Base-by-base conservation (phyloP, 2,888 invertebrate genomes). In the Scrobipalpa costella region DNA sequence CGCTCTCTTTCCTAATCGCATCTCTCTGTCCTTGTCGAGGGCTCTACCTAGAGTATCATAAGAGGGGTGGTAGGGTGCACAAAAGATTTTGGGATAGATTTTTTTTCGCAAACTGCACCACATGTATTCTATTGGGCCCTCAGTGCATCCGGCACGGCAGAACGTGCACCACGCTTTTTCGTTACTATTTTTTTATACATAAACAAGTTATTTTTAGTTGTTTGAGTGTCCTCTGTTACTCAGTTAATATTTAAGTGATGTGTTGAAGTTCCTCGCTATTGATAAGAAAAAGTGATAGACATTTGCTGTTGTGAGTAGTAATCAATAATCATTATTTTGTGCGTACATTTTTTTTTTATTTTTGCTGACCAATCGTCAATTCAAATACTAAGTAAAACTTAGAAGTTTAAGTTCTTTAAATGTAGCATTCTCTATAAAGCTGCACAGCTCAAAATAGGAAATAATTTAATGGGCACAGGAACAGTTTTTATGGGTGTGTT, bases 81-180 rank as follows among this genome's bases (percentile, higher is more conserved):
- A 88, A 88, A 87, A 84, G 85, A 88, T 90, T 88, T 88, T 84
- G 87, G 86, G 85, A 82, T 83, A 78, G 76, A 81, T 87, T 85
- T 85, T 90, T n/a, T 91, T 91, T 90, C 82, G 90, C 90, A 83
- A 90, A 88, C 81, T 88, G 87, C 86, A 86, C 79, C 85, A 79
- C 74, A 83, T 74, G 81, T 79, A 82, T 75, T 78, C 73, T 78
- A 78, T 68, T 67, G 63, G 82, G 79, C 76, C 77, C 74, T 71
- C 78, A 79, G 76, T 74, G 71, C 68, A 71, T 66, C 34, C 61
- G 64, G 68, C 68, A 66, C 68, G 63, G 64, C 64, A 67, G 64
- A 44, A 55, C 55, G 64, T 33, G 62, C 57, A 47, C 40, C 65
- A 64, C 66, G 66, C 44, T 64, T 64, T 66, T 27, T 64, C 64